phyloP scores from a whole-genome alignment of 2,797 vertebrate species.

The Prionace glauca region DNA sequence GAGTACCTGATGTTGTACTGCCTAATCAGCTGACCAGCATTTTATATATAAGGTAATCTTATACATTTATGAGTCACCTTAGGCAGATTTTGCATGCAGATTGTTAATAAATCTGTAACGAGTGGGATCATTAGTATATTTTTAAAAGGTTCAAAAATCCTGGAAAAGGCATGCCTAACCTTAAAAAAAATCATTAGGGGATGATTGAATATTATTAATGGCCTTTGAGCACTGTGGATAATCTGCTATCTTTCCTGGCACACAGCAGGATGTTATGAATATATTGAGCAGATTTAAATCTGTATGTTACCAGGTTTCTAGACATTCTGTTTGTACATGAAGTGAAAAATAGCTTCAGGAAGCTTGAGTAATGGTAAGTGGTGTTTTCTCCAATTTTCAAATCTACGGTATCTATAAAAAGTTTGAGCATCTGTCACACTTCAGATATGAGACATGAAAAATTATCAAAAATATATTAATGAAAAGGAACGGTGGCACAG shows the following conservation, averaged over 20 bases:
- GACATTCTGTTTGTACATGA: background rate
- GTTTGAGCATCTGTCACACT: background rate
- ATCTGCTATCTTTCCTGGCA: background rate
- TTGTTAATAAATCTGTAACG: background rate
- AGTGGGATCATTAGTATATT: background rate
- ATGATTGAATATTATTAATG: background rate
- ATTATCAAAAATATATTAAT: background rate
- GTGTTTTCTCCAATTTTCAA: background rate
- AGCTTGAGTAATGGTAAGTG: background rate
- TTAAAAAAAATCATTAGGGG: background rate
- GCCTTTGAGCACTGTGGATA: background rate
- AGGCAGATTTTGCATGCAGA: background rate
- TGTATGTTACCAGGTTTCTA: background rate
- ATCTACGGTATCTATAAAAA: background rate
- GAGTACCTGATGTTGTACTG: background rate
- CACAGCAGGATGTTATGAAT: background rate
- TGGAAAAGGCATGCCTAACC: no score
- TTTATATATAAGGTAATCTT: background rate
- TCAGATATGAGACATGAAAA: background rate
- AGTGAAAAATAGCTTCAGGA: background rate
- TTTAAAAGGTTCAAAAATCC: background rate
- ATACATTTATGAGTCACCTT: background rate
- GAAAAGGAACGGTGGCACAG: background rate
- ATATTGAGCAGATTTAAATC: slow-evolving; percentile 13
- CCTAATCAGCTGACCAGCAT: background rate